A percentile compares a stretch with the other conserved stretches of the same genome.
Conservation (phyloP, 2,888 invertebrate genomes). For the Acronicta alni region DNA sequence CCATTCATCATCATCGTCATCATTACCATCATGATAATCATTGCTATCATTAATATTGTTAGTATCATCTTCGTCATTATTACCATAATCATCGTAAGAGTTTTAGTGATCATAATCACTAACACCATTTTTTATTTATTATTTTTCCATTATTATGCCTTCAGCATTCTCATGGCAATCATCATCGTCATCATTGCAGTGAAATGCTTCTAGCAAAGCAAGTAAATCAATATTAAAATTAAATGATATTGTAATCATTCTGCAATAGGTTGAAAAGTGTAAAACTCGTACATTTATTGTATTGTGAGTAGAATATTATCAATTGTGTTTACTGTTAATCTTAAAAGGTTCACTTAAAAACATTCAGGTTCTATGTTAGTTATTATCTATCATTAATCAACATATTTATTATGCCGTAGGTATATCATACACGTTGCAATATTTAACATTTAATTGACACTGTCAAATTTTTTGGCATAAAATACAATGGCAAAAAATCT, state of each 20-base stretch:
- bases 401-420: slow-evolving; percentile 14
- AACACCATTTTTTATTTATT: no score
- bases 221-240: no score
- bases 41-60: no score
- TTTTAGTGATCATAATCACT: no score
- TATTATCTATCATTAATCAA: slow-evolving; percentile 18
- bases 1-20: no score
- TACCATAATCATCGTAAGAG: no score
- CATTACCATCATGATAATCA: no score
- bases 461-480: slow-evolving; percentile 33
- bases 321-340: background rate
- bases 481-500: background rate
- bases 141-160: no score
- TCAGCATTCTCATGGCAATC: no score
- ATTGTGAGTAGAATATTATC: background rate
- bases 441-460: slow-evolving; percentile 52
- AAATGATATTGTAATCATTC: no score
- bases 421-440: slow-evolving; percentile 15
- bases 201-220: no score
- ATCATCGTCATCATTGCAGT: background rate
- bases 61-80: no score
- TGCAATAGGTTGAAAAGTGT: background rate
- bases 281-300: background rate
- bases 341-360: slow-evolving; percentile 4
- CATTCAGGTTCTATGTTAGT: slow-evolving; percentile 4